These are phyloP conservation scores for Sebastiscus tertius DNA, from an alignment of 2,797 vertebrate genomes.

Conservation along the genomic window DNA sequence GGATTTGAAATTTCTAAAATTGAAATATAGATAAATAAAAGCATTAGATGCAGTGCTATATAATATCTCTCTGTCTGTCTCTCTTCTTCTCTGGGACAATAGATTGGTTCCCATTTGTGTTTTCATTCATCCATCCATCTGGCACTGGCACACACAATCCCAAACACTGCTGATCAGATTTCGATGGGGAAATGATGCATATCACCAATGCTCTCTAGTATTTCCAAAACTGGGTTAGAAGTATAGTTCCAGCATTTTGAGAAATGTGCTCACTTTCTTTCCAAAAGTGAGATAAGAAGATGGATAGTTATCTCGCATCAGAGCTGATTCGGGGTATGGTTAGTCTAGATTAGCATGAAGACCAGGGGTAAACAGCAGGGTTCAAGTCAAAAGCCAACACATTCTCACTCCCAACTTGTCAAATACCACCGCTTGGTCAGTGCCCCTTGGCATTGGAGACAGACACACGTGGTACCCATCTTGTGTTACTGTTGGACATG, in stretches of 20 bases:
- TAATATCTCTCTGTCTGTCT: neutral
- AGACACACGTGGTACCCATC: too few relatives aligned
- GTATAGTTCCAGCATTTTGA: neutral
- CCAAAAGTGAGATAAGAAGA: neutral
- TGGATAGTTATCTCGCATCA: neutral
- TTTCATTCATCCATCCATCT: conserved; percentile 22
- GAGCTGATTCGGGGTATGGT: neutral
- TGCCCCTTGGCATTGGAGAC: too few relatives aligned
- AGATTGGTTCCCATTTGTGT: neutral
- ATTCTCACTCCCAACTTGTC: too few relatives aligned
- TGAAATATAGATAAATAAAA: neutral
- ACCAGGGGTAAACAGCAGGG: neutral
- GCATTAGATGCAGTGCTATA: neutral
- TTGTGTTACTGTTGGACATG: too few relatives aligned
- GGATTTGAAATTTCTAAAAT: neutral
- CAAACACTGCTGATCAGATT: conserved; percentile 28
- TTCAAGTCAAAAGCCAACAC: neutral
- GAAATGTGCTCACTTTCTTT: neutral
- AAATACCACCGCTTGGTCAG: too few relatives aligned
- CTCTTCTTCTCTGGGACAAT: neutral
- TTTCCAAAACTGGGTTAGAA: neutral
- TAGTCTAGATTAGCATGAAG: neutral
- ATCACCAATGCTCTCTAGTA: neutral
- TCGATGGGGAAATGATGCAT: conserved; percentile 7
- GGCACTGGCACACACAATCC: neutral